phyloP scores from a whole-genome alignment of 2,888 invertebrate species.

The Diarsia brunnea region DNA sequence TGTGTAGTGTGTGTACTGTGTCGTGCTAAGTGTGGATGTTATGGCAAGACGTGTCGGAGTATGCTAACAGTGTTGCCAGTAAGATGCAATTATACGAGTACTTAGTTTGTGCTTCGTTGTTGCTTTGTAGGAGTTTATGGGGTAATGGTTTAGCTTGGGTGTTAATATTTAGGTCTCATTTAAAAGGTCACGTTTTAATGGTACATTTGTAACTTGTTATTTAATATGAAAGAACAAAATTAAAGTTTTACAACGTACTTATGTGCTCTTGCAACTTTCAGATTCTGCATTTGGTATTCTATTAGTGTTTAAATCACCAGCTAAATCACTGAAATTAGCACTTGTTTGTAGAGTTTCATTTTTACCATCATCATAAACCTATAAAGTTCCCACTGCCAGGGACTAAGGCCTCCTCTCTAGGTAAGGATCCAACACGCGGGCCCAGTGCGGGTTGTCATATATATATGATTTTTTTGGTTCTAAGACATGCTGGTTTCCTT shows the following conservation, averaged over 20 bases:
- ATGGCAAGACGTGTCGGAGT: slow-evolving; percentile 50
- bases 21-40: slow-evolving; percentile 55
- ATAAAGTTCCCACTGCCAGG: no score
- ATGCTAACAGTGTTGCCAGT: slow-evolving; percentile 45
- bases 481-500: no score
- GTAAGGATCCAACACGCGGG: no score
- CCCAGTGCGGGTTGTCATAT: no score
- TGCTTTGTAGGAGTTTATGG: slow-evolving; percentile 18
- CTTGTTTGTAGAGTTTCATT: neutral
- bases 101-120: slow-evolving; percentile 37
- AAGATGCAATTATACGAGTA: slow-evolving; percentile 45
- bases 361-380: no score
- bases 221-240: neutral
- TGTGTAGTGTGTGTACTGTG: slow-evolving; percentile 46
- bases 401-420: no score
- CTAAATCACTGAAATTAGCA: neutral
- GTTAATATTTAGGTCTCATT: slow-evolving; percentile 1
- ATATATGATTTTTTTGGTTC: no score
- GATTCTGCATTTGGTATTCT: neutral
- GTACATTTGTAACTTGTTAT: neutral
- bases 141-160: neutral
- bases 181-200: neutral
- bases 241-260: neutral
- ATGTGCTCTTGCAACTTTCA: neutral
- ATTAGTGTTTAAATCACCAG: neutral